Conservation (phyloP, 2,113 vertebrate genomes). For the Prionailurus bengalensis region DNA sequence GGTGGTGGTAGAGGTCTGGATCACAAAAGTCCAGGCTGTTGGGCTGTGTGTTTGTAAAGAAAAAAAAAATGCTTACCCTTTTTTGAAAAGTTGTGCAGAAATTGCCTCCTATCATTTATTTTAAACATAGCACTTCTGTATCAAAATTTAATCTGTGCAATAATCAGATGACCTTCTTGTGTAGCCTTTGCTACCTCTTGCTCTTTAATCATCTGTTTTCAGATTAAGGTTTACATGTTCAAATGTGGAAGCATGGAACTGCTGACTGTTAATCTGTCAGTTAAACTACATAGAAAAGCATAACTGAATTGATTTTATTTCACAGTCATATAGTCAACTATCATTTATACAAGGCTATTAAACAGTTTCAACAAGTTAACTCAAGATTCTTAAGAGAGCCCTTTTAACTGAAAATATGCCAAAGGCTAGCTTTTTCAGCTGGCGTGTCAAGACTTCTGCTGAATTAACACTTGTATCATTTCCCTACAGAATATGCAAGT, state of each 20-base stretch:
- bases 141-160: slow-evolving; percentile 38
- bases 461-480: slow-evolving; percentile 49
- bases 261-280: neutral
- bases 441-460: slow-evolving; percentile 57
- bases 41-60: slow-evolving; percentile 74
- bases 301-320: slow-evolving; percentile 65
- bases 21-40: slow-evolving; percentile 86
- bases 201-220: slow-evolving; percentile 51
- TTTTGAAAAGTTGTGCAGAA: slow-evolving; percentile 77
- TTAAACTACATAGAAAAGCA: slow-evolving; percentile 57
- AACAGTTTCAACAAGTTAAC: slow-evolving; percentile 56
- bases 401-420: slow-evolving; percentile 52
- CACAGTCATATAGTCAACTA: neutral
- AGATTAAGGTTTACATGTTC: slow-evolving; percentile 58
- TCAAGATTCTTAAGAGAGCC: slow-evolving; percentile 10
- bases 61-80: slow-evolving; percentile 65
- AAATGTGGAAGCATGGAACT: neutral
- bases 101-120: slow-evolving; percentile 50
- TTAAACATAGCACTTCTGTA: slow-evolving; percentile 1
- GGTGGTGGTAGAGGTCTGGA: slow-evolving; percentile 76
- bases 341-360: slow-evolving; percentile 68
- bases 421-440: slow-evolving; percentile 58
- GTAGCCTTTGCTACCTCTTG: slow-evolving; percentile 4
- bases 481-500: slow-evolving; percentile 24
- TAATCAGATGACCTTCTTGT: neutral